These are phyloP conservation scores for Leptestheria dahalacensis DNA, from an alignment of 1,140 invertebrate genomes.

Conservation along the genomic window DNA sequence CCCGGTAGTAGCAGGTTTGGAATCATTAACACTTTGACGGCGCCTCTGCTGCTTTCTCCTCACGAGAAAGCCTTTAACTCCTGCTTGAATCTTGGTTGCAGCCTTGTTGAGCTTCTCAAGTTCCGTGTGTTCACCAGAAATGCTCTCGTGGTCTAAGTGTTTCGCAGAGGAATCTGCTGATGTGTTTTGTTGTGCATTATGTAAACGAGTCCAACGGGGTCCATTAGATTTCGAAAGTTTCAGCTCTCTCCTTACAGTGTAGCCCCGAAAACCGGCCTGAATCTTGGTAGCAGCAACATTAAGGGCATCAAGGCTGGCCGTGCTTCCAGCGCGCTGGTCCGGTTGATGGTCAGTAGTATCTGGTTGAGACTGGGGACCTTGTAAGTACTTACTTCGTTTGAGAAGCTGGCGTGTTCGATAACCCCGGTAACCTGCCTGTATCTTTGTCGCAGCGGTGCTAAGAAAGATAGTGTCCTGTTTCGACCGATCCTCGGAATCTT, in stretches of 20 bases:
- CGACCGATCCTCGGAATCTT: not conserved
- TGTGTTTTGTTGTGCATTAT: not conserved
- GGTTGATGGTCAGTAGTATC: not conserved
- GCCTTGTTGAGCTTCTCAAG: slow-evolving; percentile 32
- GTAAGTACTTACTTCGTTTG: slow-evolving; percentile 3
- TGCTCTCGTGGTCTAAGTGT: too few species aligned
- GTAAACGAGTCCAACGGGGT: not conserved
- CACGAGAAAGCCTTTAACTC: slow-evolving; percentile 51
- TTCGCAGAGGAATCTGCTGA: not conserved
- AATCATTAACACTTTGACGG: not conserved
- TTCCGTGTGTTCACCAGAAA: not conserved
- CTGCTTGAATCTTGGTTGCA: slow-evolving; percentile 58
- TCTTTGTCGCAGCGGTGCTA: slow-evolving; percentile 12
- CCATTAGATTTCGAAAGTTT: not conserved
- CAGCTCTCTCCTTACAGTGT: not conserved
- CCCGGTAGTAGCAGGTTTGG: slow-evolving; percentile 4
- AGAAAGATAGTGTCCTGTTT: not conserved
- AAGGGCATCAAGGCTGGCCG: not conserved
- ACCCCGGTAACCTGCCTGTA: slow-evolving; percentile 13
- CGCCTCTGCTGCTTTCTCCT: slow-evolving; percentile 38
- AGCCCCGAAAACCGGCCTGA: slow-evolving; percentile 13
- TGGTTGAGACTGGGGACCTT: not conserved
- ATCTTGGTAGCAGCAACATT: slow-evolving; percentile 15
- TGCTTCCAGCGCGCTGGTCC: not conserved
- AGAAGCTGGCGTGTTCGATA: slow-evolving; percentile 3